Percentiles rank a stretch among this genome's conserved stretches.
Evolutionary conservation across 2,797 vertebrate species (phyloP).

Genomic region (Mormyrops boulengeri): DNA sequence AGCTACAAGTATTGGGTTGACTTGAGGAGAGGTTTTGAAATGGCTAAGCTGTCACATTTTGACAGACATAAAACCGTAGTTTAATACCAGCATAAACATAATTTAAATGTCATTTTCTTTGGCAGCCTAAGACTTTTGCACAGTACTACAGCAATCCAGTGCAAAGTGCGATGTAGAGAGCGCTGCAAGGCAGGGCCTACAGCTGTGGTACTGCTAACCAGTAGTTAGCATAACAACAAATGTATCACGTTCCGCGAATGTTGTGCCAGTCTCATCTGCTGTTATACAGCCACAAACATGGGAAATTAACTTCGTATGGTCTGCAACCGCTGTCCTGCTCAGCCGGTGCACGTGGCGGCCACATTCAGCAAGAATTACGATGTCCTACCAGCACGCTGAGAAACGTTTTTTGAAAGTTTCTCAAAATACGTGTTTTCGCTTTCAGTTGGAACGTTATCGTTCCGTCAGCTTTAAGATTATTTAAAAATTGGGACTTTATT

Average conservation of each 20-base stretch:
- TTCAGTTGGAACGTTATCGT: conserved; percentile 12
- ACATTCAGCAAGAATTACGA: background rate
- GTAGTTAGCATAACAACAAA: background rate
- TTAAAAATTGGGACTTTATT: conserved; percentile 26
- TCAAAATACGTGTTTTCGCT: conserved; percentile 12
- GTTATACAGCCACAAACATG: background rate
- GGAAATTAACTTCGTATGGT: background rate
- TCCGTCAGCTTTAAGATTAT: conserved; percentile 9
- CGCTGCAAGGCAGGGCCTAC: background rate
- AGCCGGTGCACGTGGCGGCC: background rate
- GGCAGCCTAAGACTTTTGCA: background rate
- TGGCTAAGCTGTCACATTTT: background rate
- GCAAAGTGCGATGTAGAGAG: background rate
- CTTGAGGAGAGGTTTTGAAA: background rate
- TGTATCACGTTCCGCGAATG: background rate
- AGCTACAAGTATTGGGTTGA: background rate
- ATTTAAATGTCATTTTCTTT: background rate
- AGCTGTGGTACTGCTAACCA: background rate
- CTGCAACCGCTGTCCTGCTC: background rate
- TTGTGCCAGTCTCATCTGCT: background rate
- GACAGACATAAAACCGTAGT: background rate
- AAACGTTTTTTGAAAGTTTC: background rate
- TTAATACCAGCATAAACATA: conserved; percentile 2
- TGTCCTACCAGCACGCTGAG: background rate
- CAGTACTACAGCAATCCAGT: background rate